Evolutionary conservation across 1,140 invertebrate genomes (phyloP), one percentile per base, ranked within the genome.

Genomic region (Platyscapa corneri): DNA sequence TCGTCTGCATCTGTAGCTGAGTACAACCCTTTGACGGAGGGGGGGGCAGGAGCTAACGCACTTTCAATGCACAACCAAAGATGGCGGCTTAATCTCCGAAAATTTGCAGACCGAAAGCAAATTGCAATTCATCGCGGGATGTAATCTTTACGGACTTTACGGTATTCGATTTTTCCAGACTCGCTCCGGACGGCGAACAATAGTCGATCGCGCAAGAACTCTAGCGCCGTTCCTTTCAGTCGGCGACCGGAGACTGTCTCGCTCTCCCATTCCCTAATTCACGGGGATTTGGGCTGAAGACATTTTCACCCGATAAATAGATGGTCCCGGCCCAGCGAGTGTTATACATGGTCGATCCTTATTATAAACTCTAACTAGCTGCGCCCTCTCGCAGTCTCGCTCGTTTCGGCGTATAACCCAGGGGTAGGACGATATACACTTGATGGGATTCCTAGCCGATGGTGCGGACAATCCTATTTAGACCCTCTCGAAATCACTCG

Each of bases 301-400:
- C 92, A 93, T 93, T 93, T 93, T 93, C 93, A 93, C 92, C 91
- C 92, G 90, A 93, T 93, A 93, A 93, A 93, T 93, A 93, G 92
- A 93, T 93, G 93, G 90, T 90, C 92, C 87, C 89, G 85, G 88
- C 89, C 90, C 87, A 86, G 86, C 88, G 89, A 84, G 67, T 91
- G 91, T 92, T 91, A 92, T 90, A 93, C 90, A 92, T 86, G 88
- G 87, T 83, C 90, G 89, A 93, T 93, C 92, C 93, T 93, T 93
- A 93, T 93, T 93, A 93, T 93, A 93, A 93, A 93, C 92, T 93
- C 92, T 93, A 93, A 93, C 93, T 93, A 92, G 92, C 93, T 92
- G 89, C 87, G 83, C 87, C 88, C 86, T 86, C 75, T 67, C 76
- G 86, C 87, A 87, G 88, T 74, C 78, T 32, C 42, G 30, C 67